A percentile compares a stretch with the other conserved stretches of the same genome.
Evolutionary conservation across 2,888 invertebrate species (phyloP).

Genomic region (Alloplasta piceator): DNA sequence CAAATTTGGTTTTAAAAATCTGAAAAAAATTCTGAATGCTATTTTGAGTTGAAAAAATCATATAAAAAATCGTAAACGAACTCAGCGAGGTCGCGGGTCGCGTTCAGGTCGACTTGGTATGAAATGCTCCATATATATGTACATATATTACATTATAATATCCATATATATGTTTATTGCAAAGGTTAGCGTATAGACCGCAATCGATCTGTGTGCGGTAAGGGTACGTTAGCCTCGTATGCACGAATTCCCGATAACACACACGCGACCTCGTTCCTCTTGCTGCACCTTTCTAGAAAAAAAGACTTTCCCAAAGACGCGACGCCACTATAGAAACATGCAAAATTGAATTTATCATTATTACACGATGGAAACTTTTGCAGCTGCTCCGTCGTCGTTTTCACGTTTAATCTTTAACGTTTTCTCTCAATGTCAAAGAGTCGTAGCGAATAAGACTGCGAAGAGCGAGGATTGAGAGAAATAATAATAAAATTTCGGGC

Average conservation of each 20-base stretch:
- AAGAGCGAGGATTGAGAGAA: background rate
- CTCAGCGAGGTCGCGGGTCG: too few relatives aligned
- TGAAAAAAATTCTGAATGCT: too few relatives aligned
- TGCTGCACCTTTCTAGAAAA: slow-evolving; percentile 5
- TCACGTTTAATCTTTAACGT: background rate
- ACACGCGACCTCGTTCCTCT: slow-evolving; percentile 57
- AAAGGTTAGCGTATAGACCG: slow-evolving; percentile 41
- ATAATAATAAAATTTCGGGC: background rate
- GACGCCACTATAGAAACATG: background rate
- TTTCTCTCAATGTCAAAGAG: background rate
- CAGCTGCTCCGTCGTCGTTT: background rate
- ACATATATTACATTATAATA: too few relatives aligned
- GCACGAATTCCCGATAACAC: slow-evolving; percentile 52
- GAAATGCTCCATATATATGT: slow-evolving; percentile 5
- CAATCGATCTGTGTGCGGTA: slow-evolving; percentile 56
- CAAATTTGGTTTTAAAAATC: too few relatives aligned
- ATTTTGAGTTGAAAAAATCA: too few relatives aligned
- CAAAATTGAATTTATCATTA: background rate
- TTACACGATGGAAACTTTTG: background rate
- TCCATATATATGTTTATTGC: slow-evolving; percentile 21
- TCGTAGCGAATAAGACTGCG: background rate
- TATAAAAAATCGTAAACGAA: too few relatives aligned
- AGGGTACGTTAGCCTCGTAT: slow-evolving; percentile 60
- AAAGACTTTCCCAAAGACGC: background rate
- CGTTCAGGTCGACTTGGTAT: too few relatives aligned